A percentile compares a stretch with the other conserved stretches of the same genome.
Evolutionary conservation across 2,888 invertebrate genomes (phyloP).

Genomic region (Drosophila rellima): DNA sequence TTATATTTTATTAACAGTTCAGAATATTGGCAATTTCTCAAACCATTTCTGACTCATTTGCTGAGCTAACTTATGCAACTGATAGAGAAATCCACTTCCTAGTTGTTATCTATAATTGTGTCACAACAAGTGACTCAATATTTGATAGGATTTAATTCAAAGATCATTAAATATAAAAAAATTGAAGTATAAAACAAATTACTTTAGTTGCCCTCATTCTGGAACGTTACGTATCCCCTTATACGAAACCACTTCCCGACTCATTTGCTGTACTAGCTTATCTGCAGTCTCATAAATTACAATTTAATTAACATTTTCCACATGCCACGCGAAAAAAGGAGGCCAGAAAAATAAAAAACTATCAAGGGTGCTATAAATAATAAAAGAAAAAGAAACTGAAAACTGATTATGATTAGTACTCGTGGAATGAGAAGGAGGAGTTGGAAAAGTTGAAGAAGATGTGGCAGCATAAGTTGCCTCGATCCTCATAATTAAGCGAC

Average conservation of each 20-base stretch:
- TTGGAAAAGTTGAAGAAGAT: not conserved
- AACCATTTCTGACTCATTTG: not conserved
- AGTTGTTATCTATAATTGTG: not conserved
- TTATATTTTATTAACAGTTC: too few relatives aligned
- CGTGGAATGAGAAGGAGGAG: constrained; percentile 12
- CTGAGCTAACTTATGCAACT: not conserved
- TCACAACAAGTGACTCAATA: constrained; percentile 1
- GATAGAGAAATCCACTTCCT: not conserved
- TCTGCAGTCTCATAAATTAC: constrained; percentile 68
- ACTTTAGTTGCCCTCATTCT: not conserved
- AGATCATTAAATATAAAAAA: not conserved
- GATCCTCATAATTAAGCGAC: constrained; percentile 81
- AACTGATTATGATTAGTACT: constrained; percentile 63
- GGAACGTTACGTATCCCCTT: not conserved
- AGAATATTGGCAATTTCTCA: too few relatives aligned
- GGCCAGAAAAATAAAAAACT: constrained; percentile 41
- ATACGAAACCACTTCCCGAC: constrained; percentile 9
- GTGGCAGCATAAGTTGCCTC: too few relatives aligned
- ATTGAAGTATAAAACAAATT: not conserved
- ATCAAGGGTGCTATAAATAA: constrained; percentile 68
- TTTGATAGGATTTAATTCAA: constrained; percentile 3
- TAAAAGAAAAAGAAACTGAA: constrained; percentile 44
- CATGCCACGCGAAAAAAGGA: constrained; percentile 52
- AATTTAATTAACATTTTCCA: constrained; percentile 75
- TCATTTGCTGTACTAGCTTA: constrained; percentile 45